Evolutionary conservation across 2,113 vertebrate species (phyloP).

Genomic region (Anguilla rostrata): DNA sequence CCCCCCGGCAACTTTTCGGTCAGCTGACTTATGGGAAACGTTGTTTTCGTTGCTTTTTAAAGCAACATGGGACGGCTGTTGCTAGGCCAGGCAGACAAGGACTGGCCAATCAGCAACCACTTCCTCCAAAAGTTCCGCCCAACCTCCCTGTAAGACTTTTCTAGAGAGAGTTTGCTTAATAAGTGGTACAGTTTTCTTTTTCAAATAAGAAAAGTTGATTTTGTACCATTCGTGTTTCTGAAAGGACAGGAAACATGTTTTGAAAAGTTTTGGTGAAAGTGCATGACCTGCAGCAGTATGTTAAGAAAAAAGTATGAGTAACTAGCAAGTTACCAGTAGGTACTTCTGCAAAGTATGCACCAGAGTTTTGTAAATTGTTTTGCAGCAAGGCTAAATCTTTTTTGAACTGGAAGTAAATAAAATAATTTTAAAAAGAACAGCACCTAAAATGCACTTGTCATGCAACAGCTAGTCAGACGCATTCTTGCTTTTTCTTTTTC

Average conservation of each 20-base stretch:
- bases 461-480: too few species aligned
- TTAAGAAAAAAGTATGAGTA: not conserved
- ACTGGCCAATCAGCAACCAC: constrained; percentile 32
- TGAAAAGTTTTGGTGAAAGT: not conserved
- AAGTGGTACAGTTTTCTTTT: too few species aligned
- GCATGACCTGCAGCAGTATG: not conserved
- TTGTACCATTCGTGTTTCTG: not conserved
- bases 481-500: too few species aligned
- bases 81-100: constrained; percentile 37
- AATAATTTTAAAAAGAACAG: too few species aligned
- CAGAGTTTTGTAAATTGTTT: not conserved
- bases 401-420: too few species aligned
- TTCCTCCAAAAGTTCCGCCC: constrained; percentile 7
- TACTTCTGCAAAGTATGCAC: not conserved
- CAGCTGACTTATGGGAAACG: constrained; percentile 51
- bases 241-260: not conserved
- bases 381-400: too few species aligned
- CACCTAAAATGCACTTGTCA: not conserved
- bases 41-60: constrained; percentile 44
- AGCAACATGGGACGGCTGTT: constrained; percentile 37
- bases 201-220: too few species aligned
- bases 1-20: not conserved
- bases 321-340: not conserved
- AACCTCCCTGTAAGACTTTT: not conserved
- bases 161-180: too few species aligned